A percentile compares a stretch with the other conserved stretches of the same genome.
These are phyloP conservation scores for Myrmecobius fasciatus DNA, from an alignment of 2,113 vertebrate genomes.

Conservation along the genomic window DNA sequence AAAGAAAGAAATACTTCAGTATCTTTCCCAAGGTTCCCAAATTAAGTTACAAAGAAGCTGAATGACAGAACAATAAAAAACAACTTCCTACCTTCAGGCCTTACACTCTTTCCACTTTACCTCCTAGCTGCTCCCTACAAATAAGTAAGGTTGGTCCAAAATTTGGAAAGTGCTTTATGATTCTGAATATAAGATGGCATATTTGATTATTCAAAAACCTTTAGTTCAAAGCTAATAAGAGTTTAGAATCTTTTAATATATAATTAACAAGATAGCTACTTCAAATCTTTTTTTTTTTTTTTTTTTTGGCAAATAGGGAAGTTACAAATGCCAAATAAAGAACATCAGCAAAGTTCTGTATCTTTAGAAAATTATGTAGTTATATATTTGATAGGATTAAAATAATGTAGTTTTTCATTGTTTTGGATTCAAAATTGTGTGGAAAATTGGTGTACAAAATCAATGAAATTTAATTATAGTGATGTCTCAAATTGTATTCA, in stretches of 20 bases:
- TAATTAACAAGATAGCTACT: neutral
- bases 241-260: neutral
- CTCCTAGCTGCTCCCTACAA: neutral
- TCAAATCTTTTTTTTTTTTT: neutral
- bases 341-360: neutral
- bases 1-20: neutral
- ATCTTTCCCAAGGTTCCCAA: neutral
- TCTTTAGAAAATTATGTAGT: neutral
- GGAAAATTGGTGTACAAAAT: neutral
- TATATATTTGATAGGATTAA: neutral
- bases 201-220: neutral
- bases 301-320: neutral
- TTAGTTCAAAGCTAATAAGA: neutral
- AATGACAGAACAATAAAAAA: neutral
- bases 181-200: neutral
- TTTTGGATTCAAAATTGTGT: neutral
- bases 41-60: neutral
- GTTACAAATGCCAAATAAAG: neutral
- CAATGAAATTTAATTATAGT: neutral
- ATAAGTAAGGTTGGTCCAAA: neutral
- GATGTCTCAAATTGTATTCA: neutral
- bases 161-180: neutral
- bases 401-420: neutral
- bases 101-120: neutral
- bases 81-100: neutral